Evolutionary conservation across 2,797 vertebrate genomes (phyloP).

Genomic region (Coccyzus lansbergi): DNA sequence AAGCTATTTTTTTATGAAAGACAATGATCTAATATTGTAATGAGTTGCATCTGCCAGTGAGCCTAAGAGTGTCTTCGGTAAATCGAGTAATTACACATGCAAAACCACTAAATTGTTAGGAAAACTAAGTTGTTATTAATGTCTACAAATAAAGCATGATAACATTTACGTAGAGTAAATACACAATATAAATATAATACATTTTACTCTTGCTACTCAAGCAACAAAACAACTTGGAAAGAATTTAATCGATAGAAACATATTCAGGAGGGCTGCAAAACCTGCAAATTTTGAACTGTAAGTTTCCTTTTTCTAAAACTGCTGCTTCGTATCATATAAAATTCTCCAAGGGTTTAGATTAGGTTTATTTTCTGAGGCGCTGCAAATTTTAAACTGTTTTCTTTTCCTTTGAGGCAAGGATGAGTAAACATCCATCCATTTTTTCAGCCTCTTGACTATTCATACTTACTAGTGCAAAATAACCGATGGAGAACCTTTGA

Average conservation of each 20-base stretch:
- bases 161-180: not conserved
- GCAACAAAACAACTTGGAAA: not conserved
- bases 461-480: not conserved
- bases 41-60: not conserved
- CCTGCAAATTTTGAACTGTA: not conserved
- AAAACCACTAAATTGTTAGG: not conserved
- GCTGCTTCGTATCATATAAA: not conserved
- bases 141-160: not conserved
- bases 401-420: not conserved
- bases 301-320: not conserved
- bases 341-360: not conserved
- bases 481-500: too few species aligned
- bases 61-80: not conserved
- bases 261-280: not conserved
- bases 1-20: not conserved
- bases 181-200: not conserved
- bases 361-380: not conserved
- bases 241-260: not conserved
- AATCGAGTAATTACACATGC: not conserved
- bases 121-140: not conserved
- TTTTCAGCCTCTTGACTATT: not conserved
- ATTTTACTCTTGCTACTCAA: not conserved
- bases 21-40: not conserved
- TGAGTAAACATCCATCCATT: not conserved
- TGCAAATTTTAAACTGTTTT: not conserved